Evolutionary conservation across 2,888 invertebrate species (phyloP).

Genomic region (Branchellion lobata): DNA sequence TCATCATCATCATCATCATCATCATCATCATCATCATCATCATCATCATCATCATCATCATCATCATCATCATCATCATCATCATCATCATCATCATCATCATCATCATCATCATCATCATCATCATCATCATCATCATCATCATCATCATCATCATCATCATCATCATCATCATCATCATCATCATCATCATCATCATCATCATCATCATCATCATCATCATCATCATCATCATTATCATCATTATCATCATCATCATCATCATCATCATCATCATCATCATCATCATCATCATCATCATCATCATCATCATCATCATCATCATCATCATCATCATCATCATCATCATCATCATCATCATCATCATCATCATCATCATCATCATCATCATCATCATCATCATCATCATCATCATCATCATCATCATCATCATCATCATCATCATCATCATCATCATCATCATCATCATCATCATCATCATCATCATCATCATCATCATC

Average conservation of each 20-base stretch:
- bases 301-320: neutral
- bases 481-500: conserved; percentile 1
- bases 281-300: conserved; percentile 37
- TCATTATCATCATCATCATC: conserved; percentile 30
- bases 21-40: neutral
- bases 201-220: neutral
- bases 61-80: conserved; percentile 24
- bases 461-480: neutral
- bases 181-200: neutral
- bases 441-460: neutral
- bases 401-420: conserved; percentile 1
- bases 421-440: conserved; percentile 34
- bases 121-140: conserved; percentile 37
- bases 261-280: conserved; percentile 39
- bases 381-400: neutral
- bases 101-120: conserved; percentile 25
- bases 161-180: conserved; percentile 31
- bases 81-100: conserved; percentile 20
- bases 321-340: neutral
- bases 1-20: conserved; percentile 11
- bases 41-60: neutral
- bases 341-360: neutral
- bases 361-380: neutral
- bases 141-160: conserved; percentile 38
- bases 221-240: neutral